A percentile compares a stretch with the other conserved stretches of the same genome.
Evolutionary conservation across 2,888 invertebrate genomes (phyloP).

Genomic region (Heliconius aoede): DNA sequence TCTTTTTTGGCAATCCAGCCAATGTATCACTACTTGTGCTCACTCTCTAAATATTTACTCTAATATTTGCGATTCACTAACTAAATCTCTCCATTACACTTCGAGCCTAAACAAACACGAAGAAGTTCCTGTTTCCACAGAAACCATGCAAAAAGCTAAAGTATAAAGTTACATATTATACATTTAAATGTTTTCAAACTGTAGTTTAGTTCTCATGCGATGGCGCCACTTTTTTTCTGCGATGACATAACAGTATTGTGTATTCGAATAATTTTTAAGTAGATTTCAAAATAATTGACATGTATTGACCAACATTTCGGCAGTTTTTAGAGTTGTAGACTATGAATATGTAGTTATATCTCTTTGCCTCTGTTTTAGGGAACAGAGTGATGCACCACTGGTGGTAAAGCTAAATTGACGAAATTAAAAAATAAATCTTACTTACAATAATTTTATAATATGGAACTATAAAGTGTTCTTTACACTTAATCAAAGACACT

Average conservation of each 20-base stretch:
- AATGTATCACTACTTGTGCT: constrained; percentile 58
- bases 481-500: neutral
- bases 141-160: constrained; percentile 70
- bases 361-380: too few relatives aligned
- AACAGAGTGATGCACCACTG: too few relatives aligned
- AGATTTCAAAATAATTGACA: neutral
- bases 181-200: constrained; percentile 53
- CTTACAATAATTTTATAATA: too few relatives aligned
- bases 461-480: too few relatives aligned
- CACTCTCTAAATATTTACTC: constrained; percentile 58
- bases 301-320: neutral
- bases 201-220: constrained; percentile 60
- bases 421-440: too few relatives aligned
- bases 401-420: too few relatives aligned
- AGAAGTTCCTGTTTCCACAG: constrained; percentile 74
- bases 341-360: too few relatives aligned
- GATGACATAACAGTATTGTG: constrained; percentile 12
- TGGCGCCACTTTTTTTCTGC: constrained; percentile 12
- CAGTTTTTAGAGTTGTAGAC: too few relatives aligned
- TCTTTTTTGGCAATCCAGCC: neutral
- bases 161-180: constrained; percentile 70
- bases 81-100: constrained; percentile 73
- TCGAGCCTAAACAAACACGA: constrained; percentile 72
- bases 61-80: constrained; percentile 62
- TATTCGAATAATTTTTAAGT: neutral